Percentiles rank a stretch among this genome's conserved stretches.
Evolutionary conservation across 2,888 invertebrate genomes (phyloP).

Genomic region (Amphimallon solstitiale): DNA sequence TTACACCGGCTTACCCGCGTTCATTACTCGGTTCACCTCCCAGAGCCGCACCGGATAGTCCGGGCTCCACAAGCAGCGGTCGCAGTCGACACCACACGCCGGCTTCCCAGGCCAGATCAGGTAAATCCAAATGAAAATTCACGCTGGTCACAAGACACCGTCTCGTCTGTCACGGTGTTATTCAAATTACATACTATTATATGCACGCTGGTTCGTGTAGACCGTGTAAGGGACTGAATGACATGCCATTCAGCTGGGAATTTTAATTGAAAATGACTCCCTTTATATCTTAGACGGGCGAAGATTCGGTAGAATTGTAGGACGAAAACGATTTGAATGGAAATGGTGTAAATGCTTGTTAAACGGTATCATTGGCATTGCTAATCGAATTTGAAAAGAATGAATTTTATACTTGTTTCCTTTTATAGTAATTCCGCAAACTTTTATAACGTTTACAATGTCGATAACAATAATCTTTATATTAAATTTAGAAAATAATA

Average conservation of each 20-base stretch:
- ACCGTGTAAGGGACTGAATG: conserved; percentile 6
- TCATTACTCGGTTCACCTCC: conserved; percentile 64
- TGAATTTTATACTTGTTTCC: background rate
- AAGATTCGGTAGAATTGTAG: conserved; percentile 20
- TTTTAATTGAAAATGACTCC: conserved; percentile 34
- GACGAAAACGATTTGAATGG: conserved; percentile 25
- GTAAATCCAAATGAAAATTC: conserved; percentile 46
- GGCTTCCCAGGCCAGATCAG: conserved; percentile 61
- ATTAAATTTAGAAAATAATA: too few species aligned
- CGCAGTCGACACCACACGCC: conserved; percentile 59
- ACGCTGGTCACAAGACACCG: conserved; percentile 6
- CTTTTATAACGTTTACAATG: too few species aligned
- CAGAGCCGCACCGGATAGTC: conserved; percentile 65
- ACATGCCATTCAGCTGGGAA: conserved; percentile 19
- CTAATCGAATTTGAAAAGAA: conserved; percentile 14
- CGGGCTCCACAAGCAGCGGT: conserved; percentile 65
- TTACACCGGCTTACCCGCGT: conserved; percentile 55
- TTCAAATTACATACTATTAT: conserved; percentile 30
- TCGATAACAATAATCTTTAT: too few species aligned
- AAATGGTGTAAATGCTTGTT: conserved; percentile 6
- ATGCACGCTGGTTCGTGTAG: conserved; percentile 25
- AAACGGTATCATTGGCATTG: conserved; percentile 15
- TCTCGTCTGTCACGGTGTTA: conserved; percentile 5
- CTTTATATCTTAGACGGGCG: conserved; percentile 18
- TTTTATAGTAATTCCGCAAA: too few species aligned